phyloP scores from a whole-genome alignment of 2,113 vertebrate genomes.

The Nerophis lumbriciformis region DNA sequence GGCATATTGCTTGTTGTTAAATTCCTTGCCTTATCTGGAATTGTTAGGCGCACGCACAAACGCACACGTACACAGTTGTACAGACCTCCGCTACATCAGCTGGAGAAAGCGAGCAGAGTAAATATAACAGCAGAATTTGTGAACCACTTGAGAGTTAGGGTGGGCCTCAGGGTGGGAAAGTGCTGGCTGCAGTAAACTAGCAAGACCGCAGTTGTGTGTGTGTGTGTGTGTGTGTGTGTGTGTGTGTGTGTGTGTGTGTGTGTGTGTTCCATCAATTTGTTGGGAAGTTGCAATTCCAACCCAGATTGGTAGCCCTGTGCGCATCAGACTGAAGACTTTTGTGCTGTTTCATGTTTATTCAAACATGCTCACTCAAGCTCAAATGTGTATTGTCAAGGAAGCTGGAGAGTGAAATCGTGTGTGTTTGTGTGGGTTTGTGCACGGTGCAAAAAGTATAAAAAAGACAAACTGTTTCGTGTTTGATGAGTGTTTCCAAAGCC shows the following conservation, averaged over 20 bases:
- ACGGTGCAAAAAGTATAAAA: not conserved
- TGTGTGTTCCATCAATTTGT: not conserved
- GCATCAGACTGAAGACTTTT: slow-evolving; percentile 6
- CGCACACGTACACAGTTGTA: not conserved
- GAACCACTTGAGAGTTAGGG: slow-evolving; percentile 62
- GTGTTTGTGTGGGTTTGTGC: not conserved
- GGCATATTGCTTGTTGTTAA: slow-evolving; percentile 24
- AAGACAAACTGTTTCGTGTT: slow-evolving; percentile 27
- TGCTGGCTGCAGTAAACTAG: slow-evolving; percentile 61
- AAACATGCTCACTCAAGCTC: not conserved
- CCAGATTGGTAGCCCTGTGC: not conserved
- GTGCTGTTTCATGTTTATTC: slow-evolving; percentile 1
- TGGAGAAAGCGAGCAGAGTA: slow-evolving; percentile 45
- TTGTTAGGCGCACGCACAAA: slow-evolving; percentile 13
- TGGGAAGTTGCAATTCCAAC: not conserved
- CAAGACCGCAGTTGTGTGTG: slow-evolving; percentile 24
- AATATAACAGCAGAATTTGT: slow-evolving; percentile 68
- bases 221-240: not conserved
- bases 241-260: slow-evolving; percentile 1
- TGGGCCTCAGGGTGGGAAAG: slow-evolving; percentile 65
- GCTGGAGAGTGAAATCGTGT: not conserved
- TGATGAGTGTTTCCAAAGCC: slow-evolving; percentile 39
- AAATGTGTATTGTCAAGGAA: not conserved
- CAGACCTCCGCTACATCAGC: slow-evolving; percentile 21
- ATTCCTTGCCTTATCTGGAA: slow-evolving; percentile 13